A percentile compares a stretch with the other conserved stretches of the same genome.
These are phyloP conservation scores for Chaetura pelagica DNA, from an alignment of 2,113 vertebrate species.

Conservation along the genomic window DNA sequence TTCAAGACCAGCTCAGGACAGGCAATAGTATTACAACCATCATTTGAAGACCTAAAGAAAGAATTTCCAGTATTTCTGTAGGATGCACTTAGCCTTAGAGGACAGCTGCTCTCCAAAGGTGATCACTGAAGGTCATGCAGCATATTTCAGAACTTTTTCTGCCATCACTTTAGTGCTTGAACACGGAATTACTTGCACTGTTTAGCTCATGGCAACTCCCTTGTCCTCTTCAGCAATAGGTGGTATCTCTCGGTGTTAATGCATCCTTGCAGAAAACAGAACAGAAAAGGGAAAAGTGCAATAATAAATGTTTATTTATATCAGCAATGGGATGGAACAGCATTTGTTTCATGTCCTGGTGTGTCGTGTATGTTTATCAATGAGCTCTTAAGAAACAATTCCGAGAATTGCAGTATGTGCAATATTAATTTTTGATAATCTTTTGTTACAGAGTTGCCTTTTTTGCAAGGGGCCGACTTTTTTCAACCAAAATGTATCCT, in stretches of 20 bases:
- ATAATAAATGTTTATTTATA: background rate
- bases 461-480: background rate
- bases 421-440: background rate
- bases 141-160: background rate
- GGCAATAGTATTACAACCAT: background rate
- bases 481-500: background rate
- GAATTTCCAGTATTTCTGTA: background rate
- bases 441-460: conserved; percentile 47
- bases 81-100: background rate
- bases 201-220: background rate
- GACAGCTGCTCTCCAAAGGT: background rate
- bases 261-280: background rate
- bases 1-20: background rate
- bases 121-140: background rate
- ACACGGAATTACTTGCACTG: background rate
- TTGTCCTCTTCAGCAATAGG: background rate
- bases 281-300: background rate
- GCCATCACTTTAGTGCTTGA: background rate
- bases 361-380: background rate
- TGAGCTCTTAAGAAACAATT: background rate
- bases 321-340: background rate
- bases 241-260: background rate
- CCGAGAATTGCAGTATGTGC: background rate
- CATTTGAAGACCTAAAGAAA: background rate
- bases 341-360: background rate